phyloP scores from a whole-genome alignment of 2,888 invertebrate species.

The Zaprionus lineosus region DNA sequence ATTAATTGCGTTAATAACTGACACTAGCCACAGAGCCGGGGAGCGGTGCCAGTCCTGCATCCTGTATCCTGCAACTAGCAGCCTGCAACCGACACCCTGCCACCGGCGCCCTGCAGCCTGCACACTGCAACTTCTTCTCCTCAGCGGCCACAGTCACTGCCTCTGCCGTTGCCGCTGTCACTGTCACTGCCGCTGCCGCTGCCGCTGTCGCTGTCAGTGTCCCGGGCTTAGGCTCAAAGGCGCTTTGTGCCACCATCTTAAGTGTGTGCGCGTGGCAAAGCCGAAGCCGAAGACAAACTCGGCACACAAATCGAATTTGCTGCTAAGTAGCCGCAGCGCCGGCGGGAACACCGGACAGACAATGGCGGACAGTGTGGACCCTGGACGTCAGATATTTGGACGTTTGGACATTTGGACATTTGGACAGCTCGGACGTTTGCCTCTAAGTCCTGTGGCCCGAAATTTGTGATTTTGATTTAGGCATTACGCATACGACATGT shows the following conservation, averaged over 20 bases:
- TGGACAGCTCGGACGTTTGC: neutral
- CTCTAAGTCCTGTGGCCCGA: constrained; percentile 46
- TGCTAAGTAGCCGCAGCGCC: constrained; percentile 70
- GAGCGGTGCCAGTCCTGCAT: constrained; percentile 21
- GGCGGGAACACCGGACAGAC: constrained; percentile 2
- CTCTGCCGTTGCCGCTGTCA: neutral
- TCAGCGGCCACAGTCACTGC: neutral
- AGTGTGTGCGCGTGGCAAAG: constrained; percentile 72
- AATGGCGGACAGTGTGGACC: no score
- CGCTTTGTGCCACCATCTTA: constrained; percentile 67
- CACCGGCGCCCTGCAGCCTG: neutral
- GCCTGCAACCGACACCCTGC: constrained; percentile 1
- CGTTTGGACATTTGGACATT: constrained; percentile 2
- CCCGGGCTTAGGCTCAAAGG: constrained; percentile 38
- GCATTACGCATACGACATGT: constrained; percentile 71
- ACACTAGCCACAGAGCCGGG: constrained; percentile 70
- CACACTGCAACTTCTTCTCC: neutral
- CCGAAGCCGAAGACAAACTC: constrained; percentile 62
- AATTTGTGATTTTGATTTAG: constrained; percentile 77
- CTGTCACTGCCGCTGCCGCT: neutral
- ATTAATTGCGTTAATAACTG: constrained; percentile 83
- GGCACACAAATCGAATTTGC: constrained; percentile 71
- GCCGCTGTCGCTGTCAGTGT: constrained; percentile 24
- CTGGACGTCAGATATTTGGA: no score
- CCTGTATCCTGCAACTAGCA: constrained; percentile 5